Evolutionary conservation across 2,888 invertebrate genomes (phyloP).

Genomic region (Tipula helvola): DNA sequence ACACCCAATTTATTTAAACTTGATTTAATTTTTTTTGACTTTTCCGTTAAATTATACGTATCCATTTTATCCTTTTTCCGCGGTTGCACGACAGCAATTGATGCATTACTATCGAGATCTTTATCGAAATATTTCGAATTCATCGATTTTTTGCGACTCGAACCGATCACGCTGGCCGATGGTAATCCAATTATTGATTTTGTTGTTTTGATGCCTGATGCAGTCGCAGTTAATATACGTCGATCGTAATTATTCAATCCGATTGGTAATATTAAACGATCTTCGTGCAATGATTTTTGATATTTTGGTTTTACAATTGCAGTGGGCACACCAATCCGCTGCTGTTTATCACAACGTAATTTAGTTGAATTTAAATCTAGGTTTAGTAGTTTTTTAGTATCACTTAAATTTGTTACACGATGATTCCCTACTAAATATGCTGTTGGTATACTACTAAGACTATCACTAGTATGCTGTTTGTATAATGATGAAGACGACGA

Average conservation of each 20-base stretch:
- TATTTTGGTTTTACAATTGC: conserved; percentile 26
- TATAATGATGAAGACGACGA: not conserved
- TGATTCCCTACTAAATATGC: not conserved
- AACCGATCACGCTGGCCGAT: not conserved
- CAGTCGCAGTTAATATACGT: not conserved
- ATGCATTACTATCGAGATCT: conserved; percentile 14
- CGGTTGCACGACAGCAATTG: conserved; percentile 20
- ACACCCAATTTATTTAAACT: not conserved
- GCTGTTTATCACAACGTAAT: not conserved
- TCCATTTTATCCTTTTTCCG: conserved; percentile 19
- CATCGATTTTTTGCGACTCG: conserved; percentile 9
- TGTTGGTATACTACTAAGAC: not conserved
- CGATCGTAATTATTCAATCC: conserved; percentile 19
- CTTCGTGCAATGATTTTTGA: conserved; percentile 29
- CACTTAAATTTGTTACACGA: not conserved
- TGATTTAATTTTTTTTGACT: not conserved
- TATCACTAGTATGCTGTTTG: not conserved
- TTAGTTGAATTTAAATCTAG: not conserved
- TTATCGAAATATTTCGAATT: conserved; percentile 15
- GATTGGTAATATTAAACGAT: conserved; percentile 29
- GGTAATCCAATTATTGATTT: conserved; percentile 13
- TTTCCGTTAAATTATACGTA: not conserved
- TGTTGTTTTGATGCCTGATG: conserved; percentile 11
- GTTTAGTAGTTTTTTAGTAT: not conserved
- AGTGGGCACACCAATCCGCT: conserved; percentile 18